Base-by-base conservation (phyloP, 1,140 invertebrate species). In the Glomeris maerens region DNA sequence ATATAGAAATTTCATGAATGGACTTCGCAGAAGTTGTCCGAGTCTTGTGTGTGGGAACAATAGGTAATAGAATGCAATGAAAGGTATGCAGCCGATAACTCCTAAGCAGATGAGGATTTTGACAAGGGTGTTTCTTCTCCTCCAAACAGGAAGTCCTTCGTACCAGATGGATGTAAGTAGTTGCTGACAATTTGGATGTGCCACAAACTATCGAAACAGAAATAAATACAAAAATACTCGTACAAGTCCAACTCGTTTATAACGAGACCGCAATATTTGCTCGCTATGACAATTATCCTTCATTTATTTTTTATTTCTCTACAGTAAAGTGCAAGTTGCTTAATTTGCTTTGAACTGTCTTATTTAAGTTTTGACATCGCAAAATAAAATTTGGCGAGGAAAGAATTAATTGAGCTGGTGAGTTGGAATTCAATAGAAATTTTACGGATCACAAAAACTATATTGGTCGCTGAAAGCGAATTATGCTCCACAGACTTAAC, bases 1-100 rank as follows among this genome's bases (percentile, higher is more conserved):
- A 52, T 72, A 74, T 3, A 75, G 62, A 58, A 75, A 75, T 60
- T 75, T 75, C 70, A 75, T 74, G 60, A 75, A 74, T 0, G 74
- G 74, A 55, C 69, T 72, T 20, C 72, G 60, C 2, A 74, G 58
- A n/a, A 75, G 59, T 47, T 66, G 62, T 22, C 72, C 73, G 26
- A 75, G 59, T 55, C 62, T 63, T 25, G 68, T 71, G 10, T 67
- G 57, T 1, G 74, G 74, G 50, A 70, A 67, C 25, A 74, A 60
- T 39, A 74, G 60, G 56, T 75, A 75, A 51, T 69, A 66, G 0
- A 73, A 41, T 0, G 72, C 64, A 52, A 73, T 67, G 44, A 74
- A 55, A 3, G 74, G 74, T 55, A 74, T 64, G 39, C 56, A 59
- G 3, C 55, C 36, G 14, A 73, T 62, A 22, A 74, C 62, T 13